Evolutionary conservation across 2,113 vertebrate species (phyloP).

Genomic region (Myrmecophaga tridactyla): DNA sequence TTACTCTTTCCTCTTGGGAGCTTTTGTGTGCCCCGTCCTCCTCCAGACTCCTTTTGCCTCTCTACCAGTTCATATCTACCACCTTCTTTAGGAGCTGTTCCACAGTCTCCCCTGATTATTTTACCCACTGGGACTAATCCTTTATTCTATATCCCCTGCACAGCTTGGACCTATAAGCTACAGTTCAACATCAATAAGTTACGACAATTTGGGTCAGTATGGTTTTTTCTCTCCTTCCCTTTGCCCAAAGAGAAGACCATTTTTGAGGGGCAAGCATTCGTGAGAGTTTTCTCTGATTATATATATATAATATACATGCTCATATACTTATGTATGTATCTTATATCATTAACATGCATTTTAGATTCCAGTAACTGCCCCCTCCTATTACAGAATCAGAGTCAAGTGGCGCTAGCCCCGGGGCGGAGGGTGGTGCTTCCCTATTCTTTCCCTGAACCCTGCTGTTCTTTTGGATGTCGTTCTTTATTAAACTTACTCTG

Average conservation of each 20-base stretch:
- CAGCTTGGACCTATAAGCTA: neutral
- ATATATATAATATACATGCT: neutral
- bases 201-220: neutral
- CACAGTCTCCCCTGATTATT: neutral
- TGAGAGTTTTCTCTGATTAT: neutral
- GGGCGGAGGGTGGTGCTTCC: too few relatives aligned
- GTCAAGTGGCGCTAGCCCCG: neutral
- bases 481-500: neutral
- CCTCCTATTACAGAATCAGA: neutral
- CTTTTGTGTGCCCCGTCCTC: neutral
- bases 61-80: neutral
- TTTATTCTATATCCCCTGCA: neutral
- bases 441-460: neutral
- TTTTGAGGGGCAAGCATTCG: neutral
- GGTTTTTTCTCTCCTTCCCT: neutral
- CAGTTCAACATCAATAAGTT: conserved; percentile 6
- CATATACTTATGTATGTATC: neutral
- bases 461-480: neutral
- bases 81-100: neutral
- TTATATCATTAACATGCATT: neutral
- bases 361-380: neutral
- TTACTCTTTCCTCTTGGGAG: too few relatives aligned
- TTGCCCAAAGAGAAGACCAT: neutral
- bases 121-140: neutral
- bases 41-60: neutral